Conservation (phyloP, 2,888 invertebrate species). For the Eristalis pertinax region DNA sequence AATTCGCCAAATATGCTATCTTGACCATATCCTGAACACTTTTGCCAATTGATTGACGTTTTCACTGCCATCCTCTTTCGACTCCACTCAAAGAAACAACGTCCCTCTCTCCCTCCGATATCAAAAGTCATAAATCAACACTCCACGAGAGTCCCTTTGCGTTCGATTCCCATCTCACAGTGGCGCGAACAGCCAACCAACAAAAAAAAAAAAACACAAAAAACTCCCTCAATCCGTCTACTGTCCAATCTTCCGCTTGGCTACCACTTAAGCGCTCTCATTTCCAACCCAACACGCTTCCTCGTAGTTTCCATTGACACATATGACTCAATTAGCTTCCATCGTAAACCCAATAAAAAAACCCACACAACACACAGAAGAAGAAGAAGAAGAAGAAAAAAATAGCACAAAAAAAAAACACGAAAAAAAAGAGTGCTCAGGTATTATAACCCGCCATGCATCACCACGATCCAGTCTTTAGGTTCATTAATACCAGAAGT, state of each 20-base stretch:
- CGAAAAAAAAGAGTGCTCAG: background rate
- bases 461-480: slow-evolving; percentile 4
- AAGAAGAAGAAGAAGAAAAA: background rate
- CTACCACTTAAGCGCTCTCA: background rate
- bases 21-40: background rate
- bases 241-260: background rate
- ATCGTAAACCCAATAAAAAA: background rate
- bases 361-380: background rate
- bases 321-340: slow-evolving; percentile 4
- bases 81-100: background rate
- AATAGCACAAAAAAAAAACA: background rate
- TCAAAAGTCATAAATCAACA: background rate
- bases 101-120: background rate
- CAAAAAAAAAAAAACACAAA: too few relatives aligned
- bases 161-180: background rate
- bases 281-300: background rate
- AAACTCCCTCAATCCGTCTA: background rate
- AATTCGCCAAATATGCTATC: too few relatives aligned
- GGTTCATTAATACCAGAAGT: slow-evolving; percentile 4
- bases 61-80: background rate
- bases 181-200: background rate
- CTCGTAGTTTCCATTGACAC: slow-evolving; percentile 5
- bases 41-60: background rate
- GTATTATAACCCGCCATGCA: background rate
- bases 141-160: background rate